Evolutionary conservation across 2,797 vertebrate genomes (phyloP).

Genomic region (Pelodytes ibericus): DNA sequence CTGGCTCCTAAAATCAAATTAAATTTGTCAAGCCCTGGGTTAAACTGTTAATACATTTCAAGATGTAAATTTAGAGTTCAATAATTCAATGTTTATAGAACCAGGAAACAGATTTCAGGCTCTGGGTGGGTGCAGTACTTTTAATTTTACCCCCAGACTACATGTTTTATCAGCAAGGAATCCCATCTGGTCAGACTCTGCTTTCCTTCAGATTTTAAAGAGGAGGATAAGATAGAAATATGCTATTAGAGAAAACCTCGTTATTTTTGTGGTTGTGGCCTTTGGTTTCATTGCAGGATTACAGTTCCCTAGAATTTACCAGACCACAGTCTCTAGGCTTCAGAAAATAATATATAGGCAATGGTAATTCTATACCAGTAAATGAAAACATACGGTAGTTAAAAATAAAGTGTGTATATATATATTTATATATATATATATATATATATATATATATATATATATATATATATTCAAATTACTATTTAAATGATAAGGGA

Average conservation of each 20-base stretch:
- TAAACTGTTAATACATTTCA: background rate
- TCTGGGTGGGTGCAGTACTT: background rate
- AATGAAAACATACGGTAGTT: no score
- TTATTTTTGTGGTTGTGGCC: conserved; percentile 22
- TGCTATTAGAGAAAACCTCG: conserved; percentile 7
- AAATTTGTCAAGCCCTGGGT: no score
- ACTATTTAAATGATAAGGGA: no score
- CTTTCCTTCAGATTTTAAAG: conserved; percentile 18
- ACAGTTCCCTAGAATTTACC: background rate
- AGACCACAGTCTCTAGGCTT: background rate
- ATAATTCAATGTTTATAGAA: background rate
- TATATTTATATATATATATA: no score
- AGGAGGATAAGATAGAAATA: conserved; percentile 18
- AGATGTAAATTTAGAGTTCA: background rate
- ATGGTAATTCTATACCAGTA: no score
- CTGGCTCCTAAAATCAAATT: no score
- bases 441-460: background rate
- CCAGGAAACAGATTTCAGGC: background rate
- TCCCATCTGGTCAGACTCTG: conserved; percentile 12
- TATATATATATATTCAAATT: no score
- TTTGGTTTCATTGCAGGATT: background rate
- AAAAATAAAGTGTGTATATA: no score
- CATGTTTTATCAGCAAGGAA: conserved; percentile 1
- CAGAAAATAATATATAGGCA: no score
- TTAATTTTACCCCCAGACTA: conserved; percentile 1